A percentile compares a stretch with the other conserved stretches of the same genome.
phyloP scores from a whole-genome alignment of 2,888 invertebrate species.

The Orchesella flavescens region DNA sequence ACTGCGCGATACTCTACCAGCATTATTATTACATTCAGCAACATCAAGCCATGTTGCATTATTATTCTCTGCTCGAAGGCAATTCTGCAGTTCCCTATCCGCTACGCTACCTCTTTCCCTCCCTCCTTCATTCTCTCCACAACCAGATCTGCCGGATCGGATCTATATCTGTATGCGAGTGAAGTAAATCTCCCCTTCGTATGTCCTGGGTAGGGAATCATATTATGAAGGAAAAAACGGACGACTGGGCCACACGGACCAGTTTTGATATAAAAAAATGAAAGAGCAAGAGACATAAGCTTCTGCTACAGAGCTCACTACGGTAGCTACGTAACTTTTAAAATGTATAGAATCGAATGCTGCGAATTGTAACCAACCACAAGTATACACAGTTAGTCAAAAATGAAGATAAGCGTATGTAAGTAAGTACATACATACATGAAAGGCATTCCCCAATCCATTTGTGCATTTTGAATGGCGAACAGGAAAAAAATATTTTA shows the following conservation, averaged over 20 bases:
- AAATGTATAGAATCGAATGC: not conserved
- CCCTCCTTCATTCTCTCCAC: not conserved
- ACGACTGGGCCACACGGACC: not conserved
- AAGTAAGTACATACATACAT: too few relatives aligned
- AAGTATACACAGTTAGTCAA: not conserved
- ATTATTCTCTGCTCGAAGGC: constrained; percentile 26
- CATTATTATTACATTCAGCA: not conserved
- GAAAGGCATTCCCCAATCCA: not conserved
- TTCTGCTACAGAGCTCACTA: too few relatives aligned
- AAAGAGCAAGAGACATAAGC: not conserved
- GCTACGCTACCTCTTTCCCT: not conserved
- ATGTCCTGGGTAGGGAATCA: not conserved
- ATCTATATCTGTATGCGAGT: not conserved
- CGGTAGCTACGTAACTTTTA: not conserved
- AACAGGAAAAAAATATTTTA: not conserved
- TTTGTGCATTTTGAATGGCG: not conserved
- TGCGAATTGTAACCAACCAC: not conserved
- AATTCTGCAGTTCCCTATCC: constrained; percentile 36
- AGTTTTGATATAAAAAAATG: not conserved
- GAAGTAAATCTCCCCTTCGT: constrained; percentile 17
- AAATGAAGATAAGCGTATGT: too few relatives aligned
- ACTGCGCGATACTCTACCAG: not conserved
- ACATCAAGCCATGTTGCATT: not conserved
- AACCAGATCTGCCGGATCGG: not conserved
- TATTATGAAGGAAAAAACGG: not conserved